Conservation (phyloP, 2,888 invertebrate genomes). For the Keiferia lycopersicella region DNA sequence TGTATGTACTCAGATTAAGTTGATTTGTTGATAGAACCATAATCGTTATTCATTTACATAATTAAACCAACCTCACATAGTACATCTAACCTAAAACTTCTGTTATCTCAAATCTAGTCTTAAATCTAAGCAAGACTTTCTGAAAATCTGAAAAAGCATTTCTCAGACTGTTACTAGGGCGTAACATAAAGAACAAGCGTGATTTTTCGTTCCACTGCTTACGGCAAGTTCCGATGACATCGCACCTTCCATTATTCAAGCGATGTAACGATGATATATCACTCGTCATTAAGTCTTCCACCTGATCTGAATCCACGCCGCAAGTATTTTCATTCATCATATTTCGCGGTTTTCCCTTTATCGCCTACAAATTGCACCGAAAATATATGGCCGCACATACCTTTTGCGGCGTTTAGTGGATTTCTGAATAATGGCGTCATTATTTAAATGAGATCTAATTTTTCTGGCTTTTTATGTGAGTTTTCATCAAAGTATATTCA, state of each 20-base stretch:
- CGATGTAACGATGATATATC: constrained; percentile 60
- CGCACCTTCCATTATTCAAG: constrained; percentile 59
- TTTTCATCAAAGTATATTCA: constrained; percentile 16
- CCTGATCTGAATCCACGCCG: constrained; percentile 31
- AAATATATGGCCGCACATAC: constrained; percentile 26
- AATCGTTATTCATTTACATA: too few species aligned
- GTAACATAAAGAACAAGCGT: constrained; percentile 32
- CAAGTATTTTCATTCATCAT: constrained; percentile 48
- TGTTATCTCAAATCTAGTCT: too few species aligned
- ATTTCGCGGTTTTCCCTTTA: constrained; percentile 38
- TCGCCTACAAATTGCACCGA: constrained; percentile 30
- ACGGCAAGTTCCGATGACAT: constrained; percentile 40
- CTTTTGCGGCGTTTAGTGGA: constrained; percentile 24
- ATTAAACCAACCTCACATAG: too few species aligned
- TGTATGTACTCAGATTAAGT: too few species aligned
- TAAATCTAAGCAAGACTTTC: too few species aligned
- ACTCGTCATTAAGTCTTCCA: constrained; percentile 57
- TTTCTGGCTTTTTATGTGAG: constrained; percentile 18
- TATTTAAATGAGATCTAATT: constrained; percentile 23
- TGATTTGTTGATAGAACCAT: too few species aligned
- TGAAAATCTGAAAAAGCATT: background rate
- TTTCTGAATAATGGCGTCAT: constrained; percentile 19
- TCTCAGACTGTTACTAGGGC: background rate
- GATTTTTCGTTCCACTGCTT: constrained; percentile 34
- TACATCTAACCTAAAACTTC: too few species aligned